A percentile compares a stretch with the other conserved stretches of the same genome.
phyloP scores from a whole-genome alignment of 2,888 invertebrate species.

The Drosophila recens region DNA sequence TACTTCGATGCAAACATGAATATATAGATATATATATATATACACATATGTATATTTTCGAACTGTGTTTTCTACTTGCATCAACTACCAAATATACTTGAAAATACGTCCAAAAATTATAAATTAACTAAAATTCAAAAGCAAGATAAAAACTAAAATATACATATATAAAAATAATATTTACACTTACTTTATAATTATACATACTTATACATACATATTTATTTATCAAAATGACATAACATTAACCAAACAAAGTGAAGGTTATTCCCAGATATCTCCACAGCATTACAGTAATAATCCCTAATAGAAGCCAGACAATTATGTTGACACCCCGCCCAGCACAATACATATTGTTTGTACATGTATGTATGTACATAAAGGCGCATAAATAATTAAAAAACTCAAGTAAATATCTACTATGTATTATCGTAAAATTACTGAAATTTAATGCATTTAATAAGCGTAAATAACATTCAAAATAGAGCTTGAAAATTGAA shows the following conservation, averaged over 20 bases:
- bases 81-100: constrained; percentile 72
- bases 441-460: constrained; percentile 76
- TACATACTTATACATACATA: constrained; percentile 65
- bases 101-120: constrained; percentile 77
- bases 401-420: constrained; percentile 22
- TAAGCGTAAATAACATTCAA: constrained; percentile 75
- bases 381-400: constrained; percentile 17
- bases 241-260: constrained; percentile 34
- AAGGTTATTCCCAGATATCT: constrained; percentile 26
- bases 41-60: constrained; percentile 76
- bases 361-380: constrained; percentile 17
- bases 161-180: constrained; percentile 29
- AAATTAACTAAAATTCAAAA: constrained; percentile 63
- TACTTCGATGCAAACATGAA: constrained; percentile 31
- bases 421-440: constrained; percentile 49
- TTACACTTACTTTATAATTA: constrained; percentile 63
- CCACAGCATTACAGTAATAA: constrained; percentile 5
- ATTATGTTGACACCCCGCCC: constrained; percentile 34
- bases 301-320: constrained; percentile 36
- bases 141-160: constrained; percentile 54
- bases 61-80: constrained; percentile 80
- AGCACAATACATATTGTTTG: constrained; percentile 44
- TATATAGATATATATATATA: constrained; percentile 44
- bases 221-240: constrained; percentile 61
- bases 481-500: constrained; percentile 63